phyloP scores from a whole-genome alignment of 2,113 vertebrate genomes.

The Dolichallabes microphthalmus region DNA sequence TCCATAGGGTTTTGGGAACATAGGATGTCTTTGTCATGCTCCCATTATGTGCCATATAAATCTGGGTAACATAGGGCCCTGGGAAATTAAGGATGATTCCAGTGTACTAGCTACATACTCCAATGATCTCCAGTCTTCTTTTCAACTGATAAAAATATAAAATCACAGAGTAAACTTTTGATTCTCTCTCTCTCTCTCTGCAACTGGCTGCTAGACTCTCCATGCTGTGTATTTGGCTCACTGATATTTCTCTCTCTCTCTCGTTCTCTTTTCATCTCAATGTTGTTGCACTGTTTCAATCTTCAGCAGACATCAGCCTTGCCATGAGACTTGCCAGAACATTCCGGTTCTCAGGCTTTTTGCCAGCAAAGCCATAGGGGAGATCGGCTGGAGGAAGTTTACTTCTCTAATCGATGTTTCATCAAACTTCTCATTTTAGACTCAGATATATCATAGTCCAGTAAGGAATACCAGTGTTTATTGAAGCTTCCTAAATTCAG shows the following conservation, averaged over 20 bases:
- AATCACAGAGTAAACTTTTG: neutral
- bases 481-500: neutral
- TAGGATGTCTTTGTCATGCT: too few relatives aligned
- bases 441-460: neutral
- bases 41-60: too few relatives aligned
- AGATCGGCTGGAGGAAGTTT: neutral
- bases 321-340: constrained; percentile 45
- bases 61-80: too few relatives aligned
- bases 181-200: neutral
- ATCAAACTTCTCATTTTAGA: constrained; percentile 21
- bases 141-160: neutral
- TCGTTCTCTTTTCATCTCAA: constrained; percentile 25
- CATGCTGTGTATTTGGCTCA: constrained; percentile 22
- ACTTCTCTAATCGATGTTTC: constrained; percentile 12
- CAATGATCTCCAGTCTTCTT: neutral
- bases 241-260: constrained; percentile 21
- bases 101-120: neutral
- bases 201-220: constrained; percentile 4
- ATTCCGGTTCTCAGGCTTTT: constrained; percentile 27
- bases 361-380: neutral
- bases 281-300: constrained; percentile 41
- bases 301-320: constrained; percentile 43
- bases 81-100: too few relatives aligned
- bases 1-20: too few relatives aligned
- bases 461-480: neutral